phyloP scores from a whole-genome alignment of 2,888 invertebrate species.

The Cosmopolites sordidus region DNA sequence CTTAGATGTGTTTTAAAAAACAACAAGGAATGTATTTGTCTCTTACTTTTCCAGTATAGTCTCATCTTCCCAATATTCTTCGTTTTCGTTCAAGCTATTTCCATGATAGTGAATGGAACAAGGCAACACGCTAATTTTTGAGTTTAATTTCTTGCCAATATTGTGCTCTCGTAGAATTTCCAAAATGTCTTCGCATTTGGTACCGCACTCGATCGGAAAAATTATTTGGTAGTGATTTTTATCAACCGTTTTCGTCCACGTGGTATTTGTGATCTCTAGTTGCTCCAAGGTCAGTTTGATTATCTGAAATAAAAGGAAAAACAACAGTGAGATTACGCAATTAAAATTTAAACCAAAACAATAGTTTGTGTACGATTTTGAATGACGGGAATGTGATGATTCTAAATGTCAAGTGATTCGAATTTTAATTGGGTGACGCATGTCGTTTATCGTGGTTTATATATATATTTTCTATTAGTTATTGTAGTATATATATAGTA shows the following conservation, averaged over 20 bases:
- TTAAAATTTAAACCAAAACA: too few species aligned
- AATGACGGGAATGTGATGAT: too few species aligned
- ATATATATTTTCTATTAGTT: too few species aligned
- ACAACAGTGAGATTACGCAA: too few species aligned
- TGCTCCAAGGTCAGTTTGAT: constrained; percentile 53
- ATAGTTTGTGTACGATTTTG: too few species aligned
- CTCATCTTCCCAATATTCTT: constrained; percentile 21
- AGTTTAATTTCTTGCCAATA: constrained; percentile 57
- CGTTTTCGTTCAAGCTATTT: constrained; percentile 19
- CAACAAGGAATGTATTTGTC: background rate
- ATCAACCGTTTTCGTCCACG: constrained; percentile 54
- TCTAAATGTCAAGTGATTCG: too few species aligned
- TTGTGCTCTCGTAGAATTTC: constrained; percentile 57
- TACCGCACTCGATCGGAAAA: constrained; percentile 58
- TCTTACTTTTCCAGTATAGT: constrained; percentile 1
- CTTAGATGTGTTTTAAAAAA: too few species aligned
- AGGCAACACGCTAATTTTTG: constrained; percentile 59
- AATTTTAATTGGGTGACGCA: too few species aligned
- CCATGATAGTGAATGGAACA: constrained; percentile 56
- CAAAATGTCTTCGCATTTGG: constrained; percentile 57
- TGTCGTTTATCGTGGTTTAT: too few species aligned
- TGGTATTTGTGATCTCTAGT: constrained; percentile 53
- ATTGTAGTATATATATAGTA: too few species aligned
- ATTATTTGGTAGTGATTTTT: constrained; percentile 55
- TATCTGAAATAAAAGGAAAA: too few species aligned